A percentile compares a stretch with the other conserved stretches of the same genome.
Conservation (phyloP, 2,797 vertebrate genomes). For the Coreius guichenoti region DNA sequence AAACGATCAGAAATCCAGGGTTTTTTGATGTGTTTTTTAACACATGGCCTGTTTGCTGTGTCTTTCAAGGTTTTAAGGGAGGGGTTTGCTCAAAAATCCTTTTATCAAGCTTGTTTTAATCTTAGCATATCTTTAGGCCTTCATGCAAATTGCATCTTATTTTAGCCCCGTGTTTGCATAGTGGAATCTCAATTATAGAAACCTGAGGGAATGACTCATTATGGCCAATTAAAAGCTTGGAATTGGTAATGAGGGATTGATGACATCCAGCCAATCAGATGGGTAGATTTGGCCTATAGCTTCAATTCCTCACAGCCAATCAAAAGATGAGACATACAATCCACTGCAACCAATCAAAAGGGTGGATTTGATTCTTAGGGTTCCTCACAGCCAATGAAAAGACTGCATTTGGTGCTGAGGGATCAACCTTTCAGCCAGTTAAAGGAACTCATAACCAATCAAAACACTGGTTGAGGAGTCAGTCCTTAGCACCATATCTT, state of each 20-base stretch:
- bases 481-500: background rate
- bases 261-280: background rate
- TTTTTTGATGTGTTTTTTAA: background rate
- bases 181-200: slow-evolving; percentile 38
- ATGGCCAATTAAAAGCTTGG: slow-evolving; percentile 50
- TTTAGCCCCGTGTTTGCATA: slow-evolving; percentile 39
- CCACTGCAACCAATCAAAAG: background rate
- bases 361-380: background rate
- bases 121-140: slow-evolving; percentile 36
- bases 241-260: slow-evolving; percentile 10
- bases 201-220: slow-evolving; percentile 46
- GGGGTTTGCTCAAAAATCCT: slow-evolving; percentile 19
- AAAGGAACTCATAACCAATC: background rate
- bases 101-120: slow-evolving; percentile 16
- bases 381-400: background rate
- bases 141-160: slow-evolving; percentile 44
- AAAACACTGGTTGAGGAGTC: background rate
- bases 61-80: slow-evolving; percentile 7
- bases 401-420: background rate
- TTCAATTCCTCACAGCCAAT: background rate
- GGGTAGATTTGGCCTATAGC: background rate
- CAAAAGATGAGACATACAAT: background rate
- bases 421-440: background rate
- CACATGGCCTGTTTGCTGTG: background rate
- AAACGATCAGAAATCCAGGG: background rate